Conservation (phyloP, 2,888 invertebrate genomes). For the Venustoraphidia nigricollis region DNA sequence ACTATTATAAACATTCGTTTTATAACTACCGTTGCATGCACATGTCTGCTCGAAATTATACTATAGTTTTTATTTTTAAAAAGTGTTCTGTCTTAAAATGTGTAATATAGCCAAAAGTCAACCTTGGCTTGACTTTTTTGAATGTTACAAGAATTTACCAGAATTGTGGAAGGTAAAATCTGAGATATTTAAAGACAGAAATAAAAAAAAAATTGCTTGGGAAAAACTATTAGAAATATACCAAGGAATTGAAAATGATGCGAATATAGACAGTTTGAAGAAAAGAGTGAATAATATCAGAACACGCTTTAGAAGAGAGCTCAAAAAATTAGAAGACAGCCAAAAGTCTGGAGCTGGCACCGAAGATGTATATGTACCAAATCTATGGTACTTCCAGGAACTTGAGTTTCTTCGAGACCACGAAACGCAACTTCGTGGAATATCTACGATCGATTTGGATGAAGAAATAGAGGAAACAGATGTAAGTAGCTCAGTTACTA, state of each 20-base stretch:
- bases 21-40: too few relatives aligned
- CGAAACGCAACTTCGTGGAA: conserved; percentile 2
- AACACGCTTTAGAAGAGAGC: conserved; percentile 4
- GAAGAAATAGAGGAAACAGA: neutral
- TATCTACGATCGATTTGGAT: neutral
- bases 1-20: too few relatives aligned
- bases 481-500: neutral
- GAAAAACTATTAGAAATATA: conserved; percentile 5
- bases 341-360: conserved; percentile 6
- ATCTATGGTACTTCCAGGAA: conserved; percentile 6
- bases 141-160: neutral
- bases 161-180: neutral
- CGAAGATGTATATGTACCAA: conserved; percentile 6
- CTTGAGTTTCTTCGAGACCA: conserved; percentile 6
- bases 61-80: too few relatives aligned
- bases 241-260: conserved; percentile 5
- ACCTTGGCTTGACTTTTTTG: neutral
- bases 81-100: neutral
- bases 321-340: conserved; percentile 5
- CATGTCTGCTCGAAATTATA: too few relatives aligned
- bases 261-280: conserved; percentile 3
- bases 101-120: neutral
- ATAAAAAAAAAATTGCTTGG: conserved; percentile 3
- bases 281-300: conserved; percentile 5
- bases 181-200: neutral